phyloP scores from a whole-genome alignment of 2,113 vertebrate species.

The Notothenia rossii region DNA sequence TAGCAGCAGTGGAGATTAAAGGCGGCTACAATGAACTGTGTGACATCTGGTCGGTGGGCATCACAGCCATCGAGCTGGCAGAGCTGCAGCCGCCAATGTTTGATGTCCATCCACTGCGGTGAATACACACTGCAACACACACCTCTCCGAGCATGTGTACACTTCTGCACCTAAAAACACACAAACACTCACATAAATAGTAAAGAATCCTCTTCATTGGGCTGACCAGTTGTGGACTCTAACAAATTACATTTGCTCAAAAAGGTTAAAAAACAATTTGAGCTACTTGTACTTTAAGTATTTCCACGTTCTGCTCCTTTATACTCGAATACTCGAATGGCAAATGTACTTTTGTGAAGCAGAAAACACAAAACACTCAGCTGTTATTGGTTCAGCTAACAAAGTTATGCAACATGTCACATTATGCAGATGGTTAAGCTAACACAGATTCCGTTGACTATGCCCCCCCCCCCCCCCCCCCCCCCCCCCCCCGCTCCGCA shows the following conservation, averaged over 20 bases:
- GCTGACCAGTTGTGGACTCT: no score
- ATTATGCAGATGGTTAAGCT: neutral
- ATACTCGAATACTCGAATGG: no score
- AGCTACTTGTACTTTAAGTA: no score
- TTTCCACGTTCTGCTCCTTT: no score
- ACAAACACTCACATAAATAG: no score
- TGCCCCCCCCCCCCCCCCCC: neutral
- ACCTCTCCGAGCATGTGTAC: neutral
- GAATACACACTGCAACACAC: neutral
- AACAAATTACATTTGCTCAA: no score
- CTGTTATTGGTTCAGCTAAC: neutral
- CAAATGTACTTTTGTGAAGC: neutral
- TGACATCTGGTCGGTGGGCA: constrained; percentile 94
- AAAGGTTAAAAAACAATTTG: no score
- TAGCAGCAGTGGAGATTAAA: constrained; percentile 92
- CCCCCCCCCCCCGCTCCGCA: constrained; percentile 50
- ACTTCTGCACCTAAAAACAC: no score
- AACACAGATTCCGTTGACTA: neutral
- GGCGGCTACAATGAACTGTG: constrained; percentile 93
- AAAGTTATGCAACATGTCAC: neutral
- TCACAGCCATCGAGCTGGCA: constrained; percentile 92
- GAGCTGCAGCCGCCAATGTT: constrained; percentile 92
- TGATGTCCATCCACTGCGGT: constrained; percentile 93
- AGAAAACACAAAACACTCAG: neutral
- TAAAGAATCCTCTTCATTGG: no score